Evolutionary conservation across 1,140 invertebrate genomes (phyloP).

Genomic region (Camponotus pennsylvanicus): DNA sequence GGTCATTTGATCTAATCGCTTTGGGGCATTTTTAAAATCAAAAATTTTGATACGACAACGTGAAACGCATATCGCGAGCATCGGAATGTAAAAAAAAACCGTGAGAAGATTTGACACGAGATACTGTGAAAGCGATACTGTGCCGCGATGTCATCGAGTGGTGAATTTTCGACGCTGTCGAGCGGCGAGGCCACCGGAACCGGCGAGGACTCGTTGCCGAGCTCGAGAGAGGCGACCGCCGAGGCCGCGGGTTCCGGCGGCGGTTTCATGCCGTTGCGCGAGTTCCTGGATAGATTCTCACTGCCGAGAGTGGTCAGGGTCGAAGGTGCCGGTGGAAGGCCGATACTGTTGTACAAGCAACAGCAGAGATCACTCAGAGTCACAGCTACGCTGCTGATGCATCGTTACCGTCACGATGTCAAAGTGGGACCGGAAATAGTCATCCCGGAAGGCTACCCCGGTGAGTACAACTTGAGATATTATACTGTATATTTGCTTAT

Average conservation of each 20-base stretch:
- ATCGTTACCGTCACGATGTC: conserved; percentile 81
- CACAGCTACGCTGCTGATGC: conserved; percentile 80
- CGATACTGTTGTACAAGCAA: conserved; percentile 83
- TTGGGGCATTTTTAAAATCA: not conserved
- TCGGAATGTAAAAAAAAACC: not conserved
- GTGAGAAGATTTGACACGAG: not conserved
- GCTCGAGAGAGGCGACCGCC: conserved; percentile 81
- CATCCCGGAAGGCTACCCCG: conserved; percentile 83
- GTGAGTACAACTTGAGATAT: conserved; percentile 73
- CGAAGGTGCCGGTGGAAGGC: conserved; percentile 81
- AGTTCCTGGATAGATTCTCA: conserved; percentile 83
- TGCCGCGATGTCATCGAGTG: conserved; percentile 80
- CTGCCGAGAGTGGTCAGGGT: conserved; percentile 81
- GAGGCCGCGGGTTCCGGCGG: conserved; percentile 78
- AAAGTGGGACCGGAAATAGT: conserved; percentile 83
- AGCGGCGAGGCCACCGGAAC: conserved; percentile 83
- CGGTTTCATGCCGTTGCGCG: conserved; percentile 80
- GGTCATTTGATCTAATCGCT: not conserved
- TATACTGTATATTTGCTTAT: not conserved
- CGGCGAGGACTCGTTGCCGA: conserved; percentile 82
- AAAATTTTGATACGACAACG: not conserved
- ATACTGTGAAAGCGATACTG: conserved; percentile 23
- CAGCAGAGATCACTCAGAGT: conserved; percentile 80
- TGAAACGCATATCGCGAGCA: not conserved
- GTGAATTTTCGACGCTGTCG: conserved; percentile 83